These are phyloP conservation scores for Azorinus chamasolen DNA, from an alignment of 2,888 invertebrate species.

Conservation along the genomic window DNA sequence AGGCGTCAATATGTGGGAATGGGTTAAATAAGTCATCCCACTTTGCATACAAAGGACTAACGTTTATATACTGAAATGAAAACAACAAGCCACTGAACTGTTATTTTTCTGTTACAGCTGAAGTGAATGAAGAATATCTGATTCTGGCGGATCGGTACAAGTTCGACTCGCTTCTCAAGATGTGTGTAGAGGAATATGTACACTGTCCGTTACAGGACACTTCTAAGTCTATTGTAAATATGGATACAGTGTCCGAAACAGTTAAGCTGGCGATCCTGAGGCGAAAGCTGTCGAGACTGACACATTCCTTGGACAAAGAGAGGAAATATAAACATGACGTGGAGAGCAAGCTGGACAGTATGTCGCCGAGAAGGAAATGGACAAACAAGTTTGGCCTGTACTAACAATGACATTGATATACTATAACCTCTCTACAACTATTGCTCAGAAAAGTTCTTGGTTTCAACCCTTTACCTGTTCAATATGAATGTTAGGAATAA, in stretches of 20 bases:
- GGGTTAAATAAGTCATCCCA: too few relatives aligned
- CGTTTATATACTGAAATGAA: too few relatives aligned
- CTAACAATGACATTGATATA: constrained; percentile 23
- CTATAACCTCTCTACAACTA: too few relatives aligned
- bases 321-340: constrained; percentile 43
- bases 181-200: constrained; percentile 55
- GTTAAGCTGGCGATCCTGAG: constrained; percentile 56
- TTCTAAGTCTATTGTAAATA: constrained; percentile 34
- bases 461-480: too few relatives aligned
- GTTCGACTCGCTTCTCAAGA: constrained; percentile 37
- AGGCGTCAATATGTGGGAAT: too few relatives aligned
- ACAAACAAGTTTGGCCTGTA: constrained; percentile 59
- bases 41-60: too few relatives aligned
- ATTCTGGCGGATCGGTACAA: constrained; percentile 53
- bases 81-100: too few relatives aligned
- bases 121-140: constrained; percentile 57
- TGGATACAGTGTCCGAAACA: constrained; percentile 47
- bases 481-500: too few relatives aligned
- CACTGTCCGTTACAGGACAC: constrained; percentile 31
- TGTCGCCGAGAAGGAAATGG: constrained; percentile 50
- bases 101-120: constrained; percentile 38
- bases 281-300: constrained; percentile 47
- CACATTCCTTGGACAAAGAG: constrained; percentile 43
- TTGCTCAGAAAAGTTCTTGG: too few relatives aligned
- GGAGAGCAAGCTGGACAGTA: constrained; percentile 32